These are phyloP conservation scores for Himalopsyche japonica DNA, from an alignment of 2,888 invertebrate genomes.

Conservation along the genomic window DNA sequence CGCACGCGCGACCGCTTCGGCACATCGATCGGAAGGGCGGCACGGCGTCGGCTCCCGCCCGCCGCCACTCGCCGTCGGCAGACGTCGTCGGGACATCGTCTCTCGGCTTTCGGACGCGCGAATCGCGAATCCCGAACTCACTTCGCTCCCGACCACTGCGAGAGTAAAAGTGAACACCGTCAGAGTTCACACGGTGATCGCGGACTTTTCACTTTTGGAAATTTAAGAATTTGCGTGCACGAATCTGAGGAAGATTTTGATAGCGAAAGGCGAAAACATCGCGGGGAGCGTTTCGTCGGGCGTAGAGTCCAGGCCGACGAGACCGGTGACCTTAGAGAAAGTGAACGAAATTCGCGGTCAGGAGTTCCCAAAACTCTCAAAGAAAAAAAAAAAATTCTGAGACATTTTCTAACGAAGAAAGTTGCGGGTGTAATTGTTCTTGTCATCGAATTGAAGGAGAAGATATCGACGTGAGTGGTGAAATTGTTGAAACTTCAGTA, in stretches of 20 bases:
- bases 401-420: neutral
- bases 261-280: neutral
- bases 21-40: conserved; percentile 52
- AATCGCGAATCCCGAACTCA: neutral
- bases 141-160: neutral
- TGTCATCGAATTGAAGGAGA: neutral
- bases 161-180: neutral
- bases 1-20: conserved; percentile 51
- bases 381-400: neutral
- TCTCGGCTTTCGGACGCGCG: neutral
- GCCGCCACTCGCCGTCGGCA: conserved; percentile 40
- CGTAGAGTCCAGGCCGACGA: neutral
- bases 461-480: neutral
- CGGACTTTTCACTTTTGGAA: neutral
- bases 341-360: neutral
- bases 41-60: conserved; percentile 47
- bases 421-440: neutral
- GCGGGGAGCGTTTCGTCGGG: neutral
- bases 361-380: neutral
- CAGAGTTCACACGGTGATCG: neutral
- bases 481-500: neutral
- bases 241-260: neutral
- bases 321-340: neutral
- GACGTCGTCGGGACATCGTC: neutral
- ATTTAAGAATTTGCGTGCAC: neutral